Base-by-base conservation (phyloP, 2,888 invertebrate species). In the Agriopis aurantiaria region DNA sequence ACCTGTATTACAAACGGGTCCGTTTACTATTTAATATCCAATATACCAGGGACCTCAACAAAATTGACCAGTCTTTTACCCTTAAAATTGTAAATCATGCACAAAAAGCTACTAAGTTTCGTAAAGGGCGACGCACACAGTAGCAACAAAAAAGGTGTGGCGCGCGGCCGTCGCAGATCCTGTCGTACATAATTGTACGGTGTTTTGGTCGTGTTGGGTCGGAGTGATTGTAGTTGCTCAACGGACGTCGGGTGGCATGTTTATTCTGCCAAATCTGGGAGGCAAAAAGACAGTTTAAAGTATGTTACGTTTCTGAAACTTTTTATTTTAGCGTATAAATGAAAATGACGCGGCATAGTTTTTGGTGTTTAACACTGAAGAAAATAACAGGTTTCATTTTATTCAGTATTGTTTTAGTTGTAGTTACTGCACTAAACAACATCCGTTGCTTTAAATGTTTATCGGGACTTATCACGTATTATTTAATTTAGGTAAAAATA, bases 171-270 rank as follows among this genome's bases (percentile, higher is more conserved):
- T 78, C 75, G 79, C 76, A 76, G 82, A 78, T 75, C 75, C 80
- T 81, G 79, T 75, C 79, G 76, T 82, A 85, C 82, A 85, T 84
- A 87, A 87, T 87, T 87, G 84, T 83, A 76, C 82, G 69, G 75
- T 73, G 80, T 84, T 80, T 82, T 82, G 80, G 78, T 85, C 76
- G 76, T 85, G 79, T 87, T 87, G 82, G 65, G 81, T 81, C 81
- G 74, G 82, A 82, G 77, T 82, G 81, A 83, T 82, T 82, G 82
- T 83, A 80, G 80, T 77, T 78, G 78, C 75, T 79, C 78, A 48
- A 78, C 81, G 78, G 77, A 59, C 75, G 71, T 71, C 77, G 75
- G 43, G 17, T 53, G 53, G 62, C 53, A 76, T 77, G 74, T 74
- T 66, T 79, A 79, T 71, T 40, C 60, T 33, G 51, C 70, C 80